Conservation (phyloP, 2,113 vertebrate species). For the Actinemys pallida region DNA sequence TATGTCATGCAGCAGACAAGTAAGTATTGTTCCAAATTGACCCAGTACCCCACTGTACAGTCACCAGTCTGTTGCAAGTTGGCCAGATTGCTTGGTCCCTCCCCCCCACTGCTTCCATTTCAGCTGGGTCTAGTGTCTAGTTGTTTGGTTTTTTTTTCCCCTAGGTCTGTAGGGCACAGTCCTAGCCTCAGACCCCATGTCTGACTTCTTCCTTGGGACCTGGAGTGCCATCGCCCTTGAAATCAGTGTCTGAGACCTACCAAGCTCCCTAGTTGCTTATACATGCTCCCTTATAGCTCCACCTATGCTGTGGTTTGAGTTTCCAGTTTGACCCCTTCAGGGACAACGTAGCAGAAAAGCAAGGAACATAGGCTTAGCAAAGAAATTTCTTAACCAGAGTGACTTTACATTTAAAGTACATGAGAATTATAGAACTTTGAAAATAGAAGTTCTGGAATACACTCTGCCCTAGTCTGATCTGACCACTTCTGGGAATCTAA, state of each 20-base stretch:
- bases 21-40: constrained; percentile 62
- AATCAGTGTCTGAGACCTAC: background rate
- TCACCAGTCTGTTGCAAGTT: background rate
- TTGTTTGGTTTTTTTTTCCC: background rate
- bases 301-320: background rate
- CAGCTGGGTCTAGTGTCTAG: background rate
- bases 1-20: constrained; percentile 95
- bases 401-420: background rate
- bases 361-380: background rate
- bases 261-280: background rate
- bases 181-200: background rate
- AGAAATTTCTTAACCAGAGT: background rate
- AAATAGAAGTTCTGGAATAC: background rate
- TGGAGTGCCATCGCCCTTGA: background rate
- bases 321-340: background rate
- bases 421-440: background rate
- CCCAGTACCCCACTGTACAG: background rate
- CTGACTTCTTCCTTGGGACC: background rate
- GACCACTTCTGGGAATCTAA: background rate
- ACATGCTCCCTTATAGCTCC: background rate
- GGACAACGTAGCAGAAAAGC: background rate
- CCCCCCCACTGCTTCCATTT: background rate
- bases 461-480: background rate
- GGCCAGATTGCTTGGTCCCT: background rate
- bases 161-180: background rate